Evolutionary conservation across 2,797 vertebrate genomes (phyloP).

Genomic region (Phyllotis vaccarum): DNA sequence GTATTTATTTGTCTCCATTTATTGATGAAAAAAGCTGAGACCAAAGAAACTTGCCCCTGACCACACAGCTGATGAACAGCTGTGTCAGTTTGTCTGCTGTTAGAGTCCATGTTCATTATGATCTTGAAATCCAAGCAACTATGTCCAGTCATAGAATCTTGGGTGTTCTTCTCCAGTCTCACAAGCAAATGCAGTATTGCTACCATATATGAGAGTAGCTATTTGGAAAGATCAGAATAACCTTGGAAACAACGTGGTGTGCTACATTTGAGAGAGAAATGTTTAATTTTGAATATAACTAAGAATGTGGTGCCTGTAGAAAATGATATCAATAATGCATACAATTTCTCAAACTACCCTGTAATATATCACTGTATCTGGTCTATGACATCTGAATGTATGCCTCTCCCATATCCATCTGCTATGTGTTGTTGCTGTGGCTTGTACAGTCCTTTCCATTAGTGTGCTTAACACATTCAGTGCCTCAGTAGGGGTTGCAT

Average conservation of each 20-base stretch:
- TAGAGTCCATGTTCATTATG: neutral
- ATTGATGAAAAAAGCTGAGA: constrained; percentile 46
- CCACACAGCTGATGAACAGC: neutral
- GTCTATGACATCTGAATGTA: constrained; percentile 4
- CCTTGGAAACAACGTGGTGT: constrained; percentile 1
- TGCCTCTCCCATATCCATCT: neutral
- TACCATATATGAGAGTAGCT: constrained; percentile 16
- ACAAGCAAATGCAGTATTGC: neutral
- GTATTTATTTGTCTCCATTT: constrained; percentile 51
- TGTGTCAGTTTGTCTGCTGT: constrained; percentile 27
- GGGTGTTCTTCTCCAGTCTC: neutral
- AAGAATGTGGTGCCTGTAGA: constrained; percentile 23
- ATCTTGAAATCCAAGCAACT: constrained; percentile 19
- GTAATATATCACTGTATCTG: neutral
- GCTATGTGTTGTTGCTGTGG: neutral
- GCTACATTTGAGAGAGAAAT: constrained; percentile 53
- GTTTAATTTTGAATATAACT: constrained; percentile 49
- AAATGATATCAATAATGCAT: constrained; percentile 6
- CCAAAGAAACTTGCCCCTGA: neutral
- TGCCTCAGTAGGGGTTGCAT: neutral
- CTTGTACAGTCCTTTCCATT: neutral
- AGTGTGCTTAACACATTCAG: constrained; percentile 35
- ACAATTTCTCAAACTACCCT: neutral
- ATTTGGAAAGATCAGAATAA: constrained; percentile 38
- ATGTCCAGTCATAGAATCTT: neutral